These are phyloP conservation scores for Dusona sp. DNA, from an alignment of 2,888 invertebrate genomes.

Conservation along the genomic window DNA sequence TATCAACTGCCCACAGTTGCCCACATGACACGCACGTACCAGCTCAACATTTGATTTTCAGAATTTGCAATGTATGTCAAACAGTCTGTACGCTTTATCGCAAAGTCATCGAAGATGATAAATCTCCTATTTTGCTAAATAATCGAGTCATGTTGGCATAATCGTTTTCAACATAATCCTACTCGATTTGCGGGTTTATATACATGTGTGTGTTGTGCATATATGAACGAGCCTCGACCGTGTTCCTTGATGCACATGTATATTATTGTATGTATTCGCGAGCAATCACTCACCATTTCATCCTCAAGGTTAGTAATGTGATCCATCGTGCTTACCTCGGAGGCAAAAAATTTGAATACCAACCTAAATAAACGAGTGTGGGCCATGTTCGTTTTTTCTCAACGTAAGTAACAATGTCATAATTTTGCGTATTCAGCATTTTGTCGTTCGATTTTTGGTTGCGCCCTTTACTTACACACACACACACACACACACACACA, in stretches of 20 bases:
- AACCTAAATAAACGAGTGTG: constrained; percentile 38
- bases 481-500: no score
- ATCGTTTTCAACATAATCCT: background rate
- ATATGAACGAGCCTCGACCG: background rate
- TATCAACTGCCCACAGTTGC: no score
- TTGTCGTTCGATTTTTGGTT: constrained; percentile 66
- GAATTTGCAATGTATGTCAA: background rate
- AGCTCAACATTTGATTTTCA: background rate
- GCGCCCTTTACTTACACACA: no score
- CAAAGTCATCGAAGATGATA: background rate
- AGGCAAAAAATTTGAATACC: constrained; percentile 19
- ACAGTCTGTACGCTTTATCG: background rate
- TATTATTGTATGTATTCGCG: background rate
- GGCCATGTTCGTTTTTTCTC: constrained; percentile 12
- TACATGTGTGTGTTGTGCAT: background rate
- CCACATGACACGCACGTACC: no score
- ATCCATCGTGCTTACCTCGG: constrained; percentile 17
- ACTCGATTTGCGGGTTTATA: background rate
- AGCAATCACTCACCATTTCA: constrained; percentile 28
- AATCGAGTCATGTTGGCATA: background rate
- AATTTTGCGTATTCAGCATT: constrained; percentile 53
- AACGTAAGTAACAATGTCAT: constrained; percentile 48
- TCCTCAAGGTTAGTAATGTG: constrained; percentile 56
- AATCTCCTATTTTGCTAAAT: background rate
- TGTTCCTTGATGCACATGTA: background rate